phyloP scores from a whole-genome alignment of 2,888 invertebrate genomes.

The Rotaria macrura region DNA sequence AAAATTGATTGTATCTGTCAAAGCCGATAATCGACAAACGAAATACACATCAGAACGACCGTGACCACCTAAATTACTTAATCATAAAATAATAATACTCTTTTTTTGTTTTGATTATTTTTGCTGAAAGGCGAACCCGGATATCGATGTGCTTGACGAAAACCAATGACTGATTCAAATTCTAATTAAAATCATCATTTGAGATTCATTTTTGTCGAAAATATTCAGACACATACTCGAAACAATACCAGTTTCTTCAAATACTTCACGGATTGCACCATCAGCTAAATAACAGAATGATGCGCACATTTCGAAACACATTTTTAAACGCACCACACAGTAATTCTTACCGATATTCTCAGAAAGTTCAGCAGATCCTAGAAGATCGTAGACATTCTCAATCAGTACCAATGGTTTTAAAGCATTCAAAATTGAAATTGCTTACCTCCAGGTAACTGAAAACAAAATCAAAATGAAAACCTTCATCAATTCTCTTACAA shows the following conservation, averaged over 20 bases:
- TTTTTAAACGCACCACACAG: too few species aligned
- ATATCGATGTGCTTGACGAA: background rate
- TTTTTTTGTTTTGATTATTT: too few species aligned
- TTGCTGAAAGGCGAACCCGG: background rate
- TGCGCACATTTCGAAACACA: background rate
- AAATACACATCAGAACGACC: slow-evolving; percentile 10
- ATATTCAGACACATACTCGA: background rate
- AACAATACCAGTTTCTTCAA: slow-evolving; percentile 2
- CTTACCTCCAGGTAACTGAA: slow-evolving; percentile 2
- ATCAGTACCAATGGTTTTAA: too few species aligned
- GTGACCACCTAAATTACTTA: background rate
- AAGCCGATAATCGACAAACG: background rate
- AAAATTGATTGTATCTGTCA: background rate
- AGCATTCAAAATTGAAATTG: background rate
- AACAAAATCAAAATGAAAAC: too few species aligned
- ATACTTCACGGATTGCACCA: background rate
- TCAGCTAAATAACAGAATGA: background rate
- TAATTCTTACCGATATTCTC: background rate
- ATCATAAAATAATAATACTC: background rate
- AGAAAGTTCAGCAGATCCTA: background rate
- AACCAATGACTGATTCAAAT: background rate
- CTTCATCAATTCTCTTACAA: too few species aligned
- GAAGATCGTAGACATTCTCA: background rate
- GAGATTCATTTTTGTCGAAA: accelerated
- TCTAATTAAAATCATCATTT: background rate